Evolutionary conservation across 2,797 vertebrate species (phyloP), one percentile per base, ranked within the genome.

Genomic region (Cuculus canorus): DNA sequence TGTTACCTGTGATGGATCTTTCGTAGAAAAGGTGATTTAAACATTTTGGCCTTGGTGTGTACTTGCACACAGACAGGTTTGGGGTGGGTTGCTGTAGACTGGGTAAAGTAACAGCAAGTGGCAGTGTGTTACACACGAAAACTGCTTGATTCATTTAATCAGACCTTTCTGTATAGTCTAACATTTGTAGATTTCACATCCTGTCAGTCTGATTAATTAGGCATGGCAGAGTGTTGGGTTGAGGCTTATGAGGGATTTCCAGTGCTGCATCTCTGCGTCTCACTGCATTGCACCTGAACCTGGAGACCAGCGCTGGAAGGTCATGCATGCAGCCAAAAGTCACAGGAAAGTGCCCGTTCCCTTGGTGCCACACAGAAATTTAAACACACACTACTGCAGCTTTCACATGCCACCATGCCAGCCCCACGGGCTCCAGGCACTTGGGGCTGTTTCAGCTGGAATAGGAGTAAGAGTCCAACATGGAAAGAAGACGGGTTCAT

Each of bases 241-340:
- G 71, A 82, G 9, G 8, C 7, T 23, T 43, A 25, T 3, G 6
- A 59, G 16, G 25, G 27, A 12, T 39, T 93, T 93, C n/a, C 35
- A 27, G 15, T 7, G 21, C 43, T 8, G 19, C 2, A 1, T 15
- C 30, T 48, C 39, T 3, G 1, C 0, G 0, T 32, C 13, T 81
- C 19, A 5, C 14, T 25, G 17, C 19, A 4, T 39, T 39, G 39
- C 13, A 39, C 39, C 52, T 43, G 35, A 66, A 16, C 35, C 35
- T 53, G 35, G 48, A 17, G 5, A 79, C 4, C 33, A n/a, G 33
- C 69, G 39, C 18, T 4, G 3, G 9, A 3, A 9, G 54, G n/a
- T 48, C 8, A 1, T 6, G 9, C 17, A 17, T 5, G 17, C 10
- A 30, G 17, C 25, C 7, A 12, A 33, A 47, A 28, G 22, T 65